Base-by-base conservation (phyloP, 2,113 vertebrate species). In the Arizona elegans region DNA sequence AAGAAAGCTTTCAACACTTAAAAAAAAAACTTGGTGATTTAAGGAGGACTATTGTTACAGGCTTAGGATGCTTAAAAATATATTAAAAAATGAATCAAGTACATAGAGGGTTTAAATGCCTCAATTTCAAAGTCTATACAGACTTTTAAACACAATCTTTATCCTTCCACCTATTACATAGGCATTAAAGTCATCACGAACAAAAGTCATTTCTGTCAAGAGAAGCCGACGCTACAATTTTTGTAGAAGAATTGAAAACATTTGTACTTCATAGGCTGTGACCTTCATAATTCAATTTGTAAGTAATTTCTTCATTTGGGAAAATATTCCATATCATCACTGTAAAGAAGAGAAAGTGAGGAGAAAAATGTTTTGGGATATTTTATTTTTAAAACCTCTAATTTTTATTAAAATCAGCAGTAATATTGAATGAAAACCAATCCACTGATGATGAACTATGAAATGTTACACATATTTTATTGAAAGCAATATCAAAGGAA, bases 351-450 rank as follows among this genome's bases (percentile, higher is more conserved):
- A 93, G 86, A 97, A 96, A 95, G 89, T 90, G 96, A 96, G 97
- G 95, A 7, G 13, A 56, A 59, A 87, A 55, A 29, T 43, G 23
- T 62, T 90, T 93, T 96, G 86, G 92, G 88, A 96, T 97, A 96
- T 95, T 97, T 95, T 55, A 95, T 97, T 96, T 95, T 56, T 91
- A 96, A 94, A 95, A 91, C 86, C 92, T 59, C 43, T 93, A 29
- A 15, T 97, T 59, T 97, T 97, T 97, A 97, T 97, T 98, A 96
- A 97, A 96, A 96, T 93, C 94, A 97, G 95, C 97, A 97, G 97
- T 98, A 96, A 43, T 43, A 43, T 43, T 43, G 43, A 43, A 95
- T 96, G 96, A 95, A 97, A 97, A 97, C 97, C 92, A 96, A 96
- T 97, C 97, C 55, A 0, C 94, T 96, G 96, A 96, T 96, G 97